These are phyloP conservation scores for Allochrocebus solatus DNA, from an alignment of 2,797 vertebrate genomes.

Conservation along the genomic window DNA sequence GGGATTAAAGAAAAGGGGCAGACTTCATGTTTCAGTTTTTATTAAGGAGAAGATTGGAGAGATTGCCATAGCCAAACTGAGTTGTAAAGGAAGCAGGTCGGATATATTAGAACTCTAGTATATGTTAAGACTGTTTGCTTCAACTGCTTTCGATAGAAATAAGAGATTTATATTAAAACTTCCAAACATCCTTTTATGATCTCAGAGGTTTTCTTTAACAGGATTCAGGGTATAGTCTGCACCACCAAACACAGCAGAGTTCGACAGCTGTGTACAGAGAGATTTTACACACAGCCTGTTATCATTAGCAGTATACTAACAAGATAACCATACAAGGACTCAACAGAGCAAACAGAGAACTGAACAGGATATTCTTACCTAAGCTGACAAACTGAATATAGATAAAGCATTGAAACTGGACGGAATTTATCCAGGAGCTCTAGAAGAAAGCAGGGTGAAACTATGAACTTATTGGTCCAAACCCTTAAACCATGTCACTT, in stretches of 20 bases:
- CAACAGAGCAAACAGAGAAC: background rate
- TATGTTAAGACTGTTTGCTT: background rate
- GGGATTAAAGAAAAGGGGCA: background rate
- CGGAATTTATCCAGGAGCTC: background rate
- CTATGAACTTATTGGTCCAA: background rate
- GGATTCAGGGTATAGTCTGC: background rate
- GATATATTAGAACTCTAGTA: background rate
- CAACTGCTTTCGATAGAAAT: background rate
- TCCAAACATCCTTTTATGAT: background rate
- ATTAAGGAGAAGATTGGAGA: background rate
- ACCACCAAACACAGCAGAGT: background rate
- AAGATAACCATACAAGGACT: background rate
- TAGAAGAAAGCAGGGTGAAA: background rate
- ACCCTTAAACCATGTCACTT: background rate
- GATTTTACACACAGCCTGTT: no score
- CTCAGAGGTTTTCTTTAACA: background rate
- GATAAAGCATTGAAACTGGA: background rate
- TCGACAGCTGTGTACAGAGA: background rate
- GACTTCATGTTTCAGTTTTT: background rate
- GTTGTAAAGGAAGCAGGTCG: background rate
- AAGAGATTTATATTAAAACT: background rate
- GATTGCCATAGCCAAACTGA: background rate
- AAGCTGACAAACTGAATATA: rapidly evolving
- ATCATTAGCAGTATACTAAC: background rate
- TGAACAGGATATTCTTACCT: background rate